Evolutionary conservation across 2,797 vertebrate genomes (phyloP).

Genomic region (Ctenosaura bakeri): DNA sequence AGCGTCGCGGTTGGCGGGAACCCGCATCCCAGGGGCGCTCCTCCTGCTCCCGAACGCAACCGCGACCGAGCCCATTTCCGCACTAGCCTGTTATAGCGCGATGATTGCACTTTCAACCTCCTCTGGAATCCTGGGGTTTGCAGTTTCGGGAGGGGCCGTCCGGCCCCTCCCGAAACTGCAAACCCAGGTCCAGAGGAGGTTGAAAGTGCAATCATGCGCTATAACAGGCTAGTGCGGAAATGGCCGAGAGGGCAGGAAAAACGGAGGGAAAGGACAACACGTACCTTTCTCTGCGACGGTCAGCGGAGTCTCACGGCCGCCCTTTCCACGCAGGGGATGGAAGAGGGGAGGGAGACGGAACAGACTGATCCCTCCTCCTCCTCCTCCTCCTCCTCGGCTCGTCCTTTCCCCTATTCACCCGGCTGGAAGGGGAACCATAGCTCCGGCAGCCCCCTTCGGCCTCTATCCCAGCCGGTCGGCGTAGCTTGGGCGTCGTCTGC

Average conservation of each 20-base stretch:
- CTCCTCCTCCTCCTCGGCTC: not conserved
- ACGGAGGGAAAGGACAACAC: not conserved
- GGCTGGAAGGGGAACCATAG: not conserved
- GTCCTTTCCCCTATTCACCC: not conserved
- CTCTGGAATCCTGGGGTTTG: too few species aligned
- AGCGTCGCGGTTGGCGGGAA: too few species aligned
- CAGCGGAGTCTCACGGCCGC: not conserved
- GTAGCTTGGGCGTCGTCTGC: not conserved
- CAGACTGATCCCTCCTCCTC: too few species aligned
- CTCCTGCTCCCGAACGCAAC: not conserved
- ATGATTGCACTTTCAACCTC: too few species aligned
- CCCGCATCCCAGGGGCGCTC: not conserved
- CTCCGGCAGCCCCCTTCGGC: not conserved
- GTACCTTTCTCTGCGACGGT: conserved; percentile 9
- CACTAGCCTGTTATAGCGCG: too few species aligned
- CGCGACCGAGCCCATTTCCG: too few species aligned
- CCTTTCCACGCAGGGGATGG: not conserved
- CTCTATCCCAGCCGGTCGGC: not conserved
- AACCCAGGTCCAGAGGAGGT: too few species aligned
- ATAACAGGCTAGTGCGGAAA: too few species aligned
- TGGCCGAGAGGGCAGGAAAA: too few species aligned
- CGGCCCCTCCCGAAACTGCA: too few species aligned
- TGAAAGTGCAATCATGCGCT: too few species aligned
- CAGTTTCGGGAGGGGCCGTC: too few species aligned
- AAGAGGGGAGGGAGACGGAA: not conserved